Base-by-base conservation (phyloP, 2,113 vertebrate genomes). In the Tragelaphus scriptus region DNA sequence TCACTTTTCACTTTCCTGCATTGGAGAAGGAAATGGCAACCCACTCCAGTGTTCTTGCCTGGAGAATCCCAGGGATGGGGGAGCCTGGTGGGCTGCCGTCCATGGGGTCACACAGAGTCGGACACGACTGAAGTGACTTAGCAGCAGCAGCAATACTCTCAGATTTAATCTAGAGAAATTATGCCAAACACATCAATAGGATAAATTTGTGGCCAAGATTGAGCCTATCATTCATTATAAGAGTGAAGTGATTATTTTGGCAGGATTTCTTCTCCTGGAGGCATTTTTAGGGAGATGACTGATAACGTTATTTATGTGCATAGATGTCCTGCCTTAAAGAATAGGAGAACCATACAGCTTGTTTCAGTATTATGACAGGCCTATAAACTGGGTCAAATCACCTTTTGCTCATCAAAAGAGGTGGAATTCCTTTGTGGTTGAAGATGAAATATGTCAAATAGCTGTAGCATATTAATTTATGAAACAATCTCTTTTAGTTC, bases 251-350 rank as follows among this genome's bases (percentile, higher is more conserved):
- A 85, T 97, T 95, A 81, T 92, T 95, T 90, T 95, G 88, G 92
- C 85, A 85, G 55, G 77, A 80, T 85, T 81, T 95, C 84, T 75
- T 93, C 51, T 91, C 81, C 55, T 49, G 19, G 30, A 96, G 95
- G 65, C 87, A 87, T 88, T 75, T 97, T 80, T 95, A 59, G 95
- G 55, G 30, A 86, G 17, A 44, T 92, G 55, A 94, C 90, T 95
- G 95, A 91, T 95, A 94, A 65, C 16, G 28, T 94, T 91, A 91
- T 91, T 95, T 95, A 95, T 92, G 51, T 95, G 71, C 56, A 30
- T 32, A 89, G 77, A 92, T 10, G 2, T 71, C 30, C 51, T 95
- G 86, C 47, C 63, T 84, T 36, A 44, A 94, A 82, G 51, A 75
- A 53, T 25, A 53, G 79, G 19, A 88, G 25, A 90, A 49, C 15